These are phyloP conservation scores for Cassiopea xamachana DNA, from an alignment of 30 jellyfish, hydroid and myxozoan genomes.

Conservation along the genomic window DNA sequence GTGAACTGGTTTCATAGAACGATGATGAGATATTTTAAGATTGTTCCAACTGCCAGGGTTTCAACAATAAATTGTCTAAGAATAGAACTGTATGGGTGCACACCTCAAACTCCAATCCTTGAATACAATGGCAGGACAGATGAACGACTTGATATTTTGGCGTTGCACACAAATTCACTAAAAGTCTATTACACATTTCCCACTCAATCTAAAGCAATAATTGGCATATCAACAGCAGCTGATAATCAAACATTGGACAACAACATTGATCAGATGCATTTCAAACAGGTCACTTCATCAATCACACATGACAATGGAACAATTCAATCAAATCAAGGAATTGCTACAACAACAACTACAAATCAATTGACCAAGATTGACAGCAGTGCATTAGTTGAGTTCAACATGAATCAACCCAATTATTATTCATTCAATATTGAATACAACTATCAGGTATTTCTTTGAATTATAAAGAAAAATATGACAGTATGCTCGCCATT, in stretches of 20 bases:
- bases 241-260: neutral
- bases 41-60: slow-evolving; percentile 21
- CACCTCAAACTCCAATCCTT: slow-evolving; percentile 23
- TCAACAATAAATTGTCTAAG: slow-evolving; percentile 21
- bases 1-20: slow-evolving; percentile 45
- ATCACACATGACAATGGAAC: slow-evolving; percentile 9
- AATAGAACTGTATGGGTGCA: slow-evolving; percentile 63
- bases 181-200: neutral
- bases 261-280: neutral
- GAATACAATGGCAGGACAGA: neutral
- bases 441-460: neutral
- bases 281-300: neutral
- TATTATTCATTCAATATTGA: neutral
- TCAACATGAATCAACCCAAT: neutral
- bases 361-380: neutral
- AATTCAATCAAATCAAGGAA: neutral
- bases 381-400: neutral
- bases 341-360: neutral
- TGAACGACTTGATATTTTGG: neutral
- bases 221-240: slow-evolving; percentile 15
- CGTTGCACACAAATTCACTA: neutral
- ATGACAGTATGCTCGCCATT: too few species aligned
- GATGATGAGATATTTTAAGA: slow-evolving; percentile 23
- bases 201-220: neutral
- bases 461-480: neutral